Evolutionary conservation across 2,113 vertebrate species (phyloP), one percentile per base, ranked within the genome.

Genomic region (Phalacrocorax brasilianus): DNA sequence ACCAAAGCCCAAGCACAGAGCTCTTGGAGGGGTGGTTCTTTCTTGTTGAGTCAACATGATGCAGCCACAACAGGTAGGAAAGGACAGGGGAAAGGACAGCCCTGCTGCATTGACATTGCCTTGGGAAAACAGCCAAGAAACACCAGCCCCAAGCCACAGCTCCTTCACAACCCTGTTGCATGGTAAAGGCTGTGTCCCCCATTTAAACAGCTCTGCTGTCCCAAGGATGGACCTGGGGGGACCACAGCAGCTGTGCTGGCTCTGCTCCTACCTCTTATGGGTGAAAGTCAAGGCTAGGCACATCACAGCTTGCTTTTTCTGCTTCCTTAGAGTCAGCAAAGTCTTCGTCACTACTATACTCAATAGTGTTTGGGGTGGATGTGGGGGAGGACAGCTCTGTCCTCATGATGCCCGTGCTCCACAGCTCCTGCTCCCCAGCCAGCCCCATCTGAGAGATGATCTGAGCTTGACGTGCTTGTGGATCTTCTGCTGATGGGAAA

Each of bases 21-120:
- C 44, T 44, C 32, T 56, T 4, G 3, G 32, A 8, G 12, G 5
- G 5, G 14, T 38, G 14, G 7, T 3, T 65, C 9, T 1, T n/a
- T 53, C 44, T 19, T 23, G 12, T 9, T 49, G 27, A 14, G 23
- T 61, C 74, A 56, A 7, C 12, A 8, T 3, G 38, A 14, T 62
- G 33, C 35, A 85, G 50, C 59, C 67, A 12, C 21, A 40, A 9
- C 0, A 3, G 45, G 33, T 55, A n/a, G n/a, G 45, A 53, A 30
- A 40, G 58, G 33, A 10, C 33, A 40, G 61, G 50, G 26, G 47
- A 24, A 73, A 65, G 70, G 33, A 47, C 38, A 45, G 50, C 8
- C 16, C 44, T 40, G 55, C n/a, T 44, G 53, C 35, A 3, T 18
- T 35, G n/a, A 55, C 22, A 9, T 12, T 63, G 66, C 42, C 55